Evolutionary conservation across 2,888 invertebrate genomes (phyloP).

Genomic region (Catonia carolina): DNA sequence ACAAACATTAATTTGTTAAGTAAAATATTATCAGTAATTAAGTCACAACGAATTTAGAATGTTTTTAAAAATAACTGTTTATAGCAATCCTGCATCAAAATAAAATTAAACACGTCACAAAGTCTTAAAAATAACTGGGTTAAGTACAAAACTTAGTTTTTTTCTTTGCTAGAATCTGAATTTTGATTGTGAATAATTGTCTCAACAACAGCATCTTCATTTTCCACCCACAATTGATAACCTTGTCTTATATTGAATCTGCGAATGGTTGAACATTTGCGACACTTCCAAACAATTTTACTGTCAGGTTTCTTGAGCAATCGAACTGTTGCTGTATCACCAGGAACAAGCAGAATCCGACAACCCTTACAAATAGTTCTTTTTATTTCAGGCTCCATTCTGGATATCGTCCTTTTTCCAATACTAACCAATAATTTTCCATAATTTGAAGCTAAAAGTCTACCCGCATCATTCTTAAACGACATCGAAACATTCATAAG

Average conservation of each 20-base stretch:
- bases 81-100: too few relatives aligned
- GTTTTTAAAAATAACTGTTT: too few relatives aligned
- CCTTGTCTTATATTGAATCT: slow-evolving; percentile 41
- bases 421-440: slow-evolving; percentile 50
- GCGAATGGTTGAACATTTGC: slow-evolving; percentile 42
- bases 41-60: too few relatives aligned
- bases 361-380: slow-evolving; percentile 55
- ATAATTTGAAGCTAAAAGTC: slow-evolving; percentile 47
- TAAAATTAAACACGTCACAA: too few relatives aligned
- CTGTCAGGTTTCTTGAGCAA: slow-evolving; percentile 46
- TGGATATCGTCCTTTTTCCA: slow-evolving; percentile 53
- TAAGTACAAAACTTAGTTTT: too few relatives aligned
- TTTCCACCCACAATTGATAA: slow-evolving; percentile 50
- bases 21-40: too few relatives aligned
- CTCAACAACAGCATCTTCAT: slow-evolving; percentile 48
- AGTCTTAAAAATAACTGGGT: too few relatives aligned
- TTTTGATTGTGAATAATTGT: slow-evolving; percentile 4
- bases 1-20: too few relatives aligned
- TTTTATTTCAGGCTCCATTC: slow-evolving; percentile 56
- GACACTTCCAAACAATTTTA: slow-evolving; percentile 47
- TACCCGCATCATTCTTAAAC: slow-evolving; percentile 42
- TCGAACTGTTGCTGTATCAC: slow-evolving; percentile 48
- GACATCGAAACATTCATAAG: slow-evolving; percentile 38
- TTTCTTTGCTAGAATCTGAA: too few relatives aligned
- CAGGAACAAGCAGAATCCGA: slow-evolving; percentile 48